Percentiles rank a stretch among this genome's conserved stretches.
Evolutionary conservation across 2,888 invertebrate species (phyloP).

Genomic region (Cynaeus angustus): DNA sequence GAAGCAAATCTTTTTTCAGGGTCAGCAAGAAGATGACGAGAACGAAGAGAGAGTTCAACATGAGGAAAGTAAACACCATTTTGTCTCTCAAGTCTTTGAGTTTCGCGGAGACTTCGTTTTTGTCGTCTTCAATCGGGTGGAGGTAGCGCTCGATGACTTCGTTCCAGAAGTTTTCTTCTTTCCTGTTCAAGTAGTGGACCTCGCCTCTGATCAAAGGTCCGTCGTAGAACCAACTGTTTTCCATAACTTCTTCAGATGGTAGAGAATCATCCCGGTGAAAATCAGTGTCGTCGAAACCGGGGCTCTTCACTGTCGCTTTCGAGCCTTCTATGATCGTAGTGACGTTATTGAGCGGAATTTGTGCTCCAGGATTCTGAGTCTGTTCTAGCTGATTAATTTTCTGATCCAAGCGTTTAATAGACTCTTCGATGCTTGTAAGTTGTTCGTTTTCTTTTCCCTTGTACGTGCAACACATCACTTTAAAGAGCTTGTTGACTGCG

Average conservation of each 20-base stretch:
- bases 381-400: conserved; percentile 71
- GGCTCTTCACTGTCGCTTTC: conserved; percentile 51
- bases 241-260: conserved; percentile 71
- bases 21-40: conserved; percentile 83
- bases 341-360: conserved; percentile 23
- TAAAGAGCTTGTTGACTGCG: conserved; percentile 74
- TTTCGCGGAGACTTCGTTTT: conserved; percentile 70
- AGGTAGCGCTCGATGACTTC: conserved; percentile 85
- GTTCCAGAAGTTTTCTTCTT: conserved; percentile 85
- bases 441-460: conserved; percentile 70
- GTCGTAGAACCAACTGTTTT: conserved; percentile 80
- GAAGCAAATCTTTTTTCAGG: conserved; percentile 80
- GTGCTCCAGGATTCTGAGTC: conserved; percentile 40
- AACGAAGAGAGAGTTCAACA: conserved; percentile 86
- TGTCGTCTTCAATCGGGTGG: conserved; percentile 80
- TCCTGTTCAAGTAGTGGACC: conserved; percentile 77
- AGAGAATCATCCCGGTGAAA: conserved; percentile 70
- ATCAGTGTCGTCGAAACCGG: conserved; percentile 44
- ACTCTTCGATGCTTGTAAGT: conserved; percentile 65
- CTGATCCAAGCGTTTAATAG: conserved; percentile 70
- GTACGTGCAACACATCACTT: conserved; percentile 73
- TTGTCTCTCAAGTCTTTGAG: conserved; percentile 79
- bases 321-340: conserved; percentile 57
- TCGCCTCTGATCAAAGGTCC: conserved; percentile 78
- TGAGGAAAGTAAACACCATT: conserved; percentile 81